These are phyloP conservation scores for Acrossocheilus fasciatus DNA, from an alignment of 2,797 vertebrate species.

Conservation along the genomic window DNA sequence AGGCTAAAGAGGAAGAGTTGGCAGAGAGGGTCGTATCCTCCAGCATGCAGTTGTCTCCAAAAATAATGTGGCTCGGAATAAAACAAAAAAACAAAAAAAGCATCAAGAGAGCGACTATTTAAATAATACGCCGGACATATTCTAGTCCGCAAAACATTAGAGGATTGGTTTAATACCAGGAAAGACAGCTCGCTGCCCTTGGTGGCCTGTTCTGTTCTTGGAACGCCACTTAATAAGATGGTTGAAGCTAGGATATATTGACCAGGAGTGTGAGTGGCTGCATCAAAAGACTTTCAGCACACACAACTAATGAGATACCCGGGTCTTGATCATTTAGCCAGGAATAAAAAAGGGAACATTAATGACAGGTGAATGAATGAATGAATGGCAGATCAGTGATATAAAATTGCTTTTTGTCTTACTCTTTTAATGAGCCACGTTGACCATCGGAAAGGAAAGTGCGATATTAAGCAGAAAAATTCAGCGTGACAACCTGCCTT, in stretches of 20 bases:
- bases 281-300: conserved; percentile 23
- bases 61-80: conserved; percentile 71
- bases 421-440: conserved; percentile 3
- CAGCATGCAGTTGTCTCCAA: conserved; percentile 80
- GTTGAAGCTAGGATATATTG: conserved; percentile 70
- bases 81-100: conserved; percentile 49
- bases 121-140: conserved; percentile 81
- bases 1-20: conserved; percentile 76
- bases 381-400: neutral
- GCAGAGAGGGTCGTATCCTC: conserved; percentile 80
- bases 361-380: conserved; percentile 1
- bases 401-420: neutral
- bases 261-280: conserved; percentile 62
- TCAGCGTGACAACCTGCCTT: conserved; percentile 36
- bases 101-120: conserved; percentile 73
- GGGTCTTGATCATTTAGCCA: conserved; percentile 30
- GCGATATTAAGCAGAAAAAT: conserved; percentile 50
- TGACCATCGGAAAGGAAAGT: conserved; percentile 45
- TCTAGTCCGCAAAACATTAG: conserved; percentile 75
- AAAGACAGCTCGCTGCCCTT: conserved; percentile 67
- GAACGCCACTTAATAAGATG: conserved; percentile 71
- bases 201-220: conserved; percentile 64
- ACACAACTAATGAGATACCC: conserved; percentile 33
- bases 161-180: conserved; percentile 76
- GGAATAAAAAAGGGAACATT: neutral